These are phyloP conservation scores for Halocynthia aurantium DNA, from an alignment of 23 tunicate genomes.

Conservation along the genomic window DNA sequence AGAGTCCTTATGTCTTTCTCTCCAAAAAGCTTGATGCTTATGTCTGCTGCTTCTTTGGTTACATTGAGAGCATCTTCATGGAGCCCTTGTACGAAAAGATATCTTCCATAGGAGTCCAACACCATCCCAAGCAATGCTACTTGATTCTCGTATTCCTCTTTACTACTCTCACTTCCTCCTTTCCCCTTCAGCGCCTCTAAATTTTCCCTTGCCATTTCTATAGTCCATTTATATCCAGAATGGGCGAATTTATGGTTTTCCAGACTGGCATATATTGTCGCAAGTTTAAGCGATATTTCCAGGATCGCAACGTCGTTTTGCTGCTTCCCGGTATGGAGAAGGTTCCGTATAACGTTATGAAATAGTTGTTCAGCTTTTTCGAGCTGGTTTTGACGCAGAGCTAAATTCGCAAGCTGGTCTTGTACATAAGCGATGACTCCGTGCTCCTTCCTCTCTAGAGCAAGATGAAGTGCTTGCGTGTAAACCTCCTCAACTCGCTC, in stretches of 20 bases:
- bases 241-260: slow-evolving; percentile 49
- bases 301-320: slow-evolving; percentile 46
- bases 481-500: slow-evolving; percentile 25
- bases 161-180: not conserved
- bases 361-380: slow-evolving; percentile 58
- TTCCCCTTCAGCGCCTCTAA: slow-evolving; percentile 28
- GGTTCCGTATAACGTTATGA: slow-evolving; percentile 37
- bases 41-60: slow-evolving; percentile 59
- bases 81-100: slow-evolving; percentile 26
- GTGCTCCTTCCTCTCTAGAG: slow-evolving; percentile 28
- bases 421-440: slow-evolving; percentile 44
- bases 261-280: slow-evolving; percentile 58
- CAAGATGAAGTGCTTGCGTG: slow-evolving; percentile 50
- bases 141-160: slow-evolving; percentile 20
- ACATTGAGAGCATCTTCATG: slow-evolving; percentile 33
- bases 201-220: slow-evolving; percentile 28
- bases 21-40: slow-evolving; percentile 49
- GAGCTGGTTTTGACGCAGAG: slow-evolving; percentile 20
- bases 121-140: slow-evolving; percentile 75
- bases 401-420: slow-evolving; percentile 77
- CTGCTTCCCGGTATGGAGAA: slow-evolving; percentile 35
- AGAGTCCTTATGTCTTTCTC: slow-evolving; percentile 50
- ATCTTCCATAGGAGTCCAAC: slow-evolving; percentile 83
- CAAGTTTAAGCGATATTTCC: slow-evolving; percentile 74
- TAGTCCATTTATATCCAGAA: slow-evolving; percentile 59